Base-by-base conservation (phyloP, 1,140 invertebrate genomes). In the Drosophila melanica region DNA sequence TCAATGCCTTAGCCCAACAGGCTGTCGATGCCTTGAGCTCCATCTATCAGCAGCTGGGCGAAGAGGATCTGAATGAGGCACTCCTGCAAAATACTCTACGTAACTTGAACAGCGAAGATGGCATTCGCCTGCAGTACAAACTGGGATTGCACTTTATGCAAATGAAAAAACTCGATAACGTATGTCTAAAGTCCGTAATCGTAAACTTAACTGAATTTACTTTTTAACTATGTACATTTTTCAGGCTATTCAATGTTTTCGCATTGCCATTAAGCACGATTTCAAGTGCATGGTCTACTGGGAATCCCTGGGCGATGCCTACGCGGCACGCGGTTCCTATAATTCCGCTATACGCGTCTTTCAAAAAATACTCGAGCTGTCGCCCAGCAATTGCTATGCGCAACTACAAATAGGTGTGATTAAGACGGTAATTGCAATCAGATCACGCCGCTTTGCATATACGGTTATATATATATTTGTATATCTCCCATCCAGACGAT, bases 271-370 rank as follows among this genome's bases (percentile, higher is more conserved):
- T 23, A 94, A 96, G 90, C 92, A 93, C 55, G 95, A 97, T 92
- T 93, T 94, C 4, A 93, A 91, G 64, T 95, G 96, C 90, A 93
- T 94, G 93, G 95, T 93, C 75, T 93, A 95, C 74, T 98, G 96
- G 96, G 97, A 98, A 93, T 95, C 96, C 73, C 93, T 98, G 80
- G 97, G 95, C 37, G 97, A 98, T 93, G 96, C 96, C 2, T 98
- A 98, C 92, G 94, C 95, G 69, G 93, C 94, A 9, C 93, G 97
- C 75, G 97, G 97, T 5, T 96, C 97, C 16, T 96, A 95, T 81
- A 96, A 95, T 37, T 97, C 97, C 10, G 96, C 97, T 12, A 92
- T 97, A 60, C 97, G 96, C 91, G 97, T 96, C 14, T 99, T 97
- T 92, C 94, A 96, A 59, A 95, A 95, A 93, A 95, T 95, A 18